Evolutionary conservation across 2,113 vertebrate species (phyloP).

Genomic region (Seriola dumerili): DNA sequence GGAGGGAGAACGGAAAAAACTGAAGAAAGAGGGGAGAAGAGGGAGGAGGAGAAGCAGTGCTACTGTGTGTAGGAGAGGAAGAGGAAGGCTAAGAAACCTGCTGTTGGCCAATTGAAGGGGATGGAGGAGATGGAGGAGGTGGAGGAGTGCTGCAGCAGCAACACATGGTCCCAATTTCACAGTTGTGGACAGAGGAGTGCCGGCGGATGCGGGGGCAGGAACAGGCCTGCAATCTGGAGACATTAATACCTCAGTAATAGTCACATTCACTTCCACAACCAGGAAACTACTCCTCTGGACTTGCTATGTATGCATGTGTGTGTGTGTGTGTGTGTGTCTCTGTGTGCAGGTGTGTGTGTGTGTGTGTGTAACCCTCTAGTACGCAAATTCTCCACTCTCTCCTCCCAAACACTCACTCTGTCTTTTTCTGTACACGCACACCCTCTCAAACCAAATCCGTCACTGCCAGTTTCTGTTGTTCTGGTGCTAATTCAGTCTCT

Average conservation of each 20-base stretch:
- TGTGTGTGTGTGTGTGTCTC: neutral
- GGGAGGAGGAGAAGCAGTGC: neutral
- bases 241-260: constrained; percentile 77
- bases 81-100: constrained; percentile 1
- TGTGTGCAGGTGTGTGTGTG: neutral
- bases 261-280: constrained; percentile 71
- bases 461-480: constrained; percentile 1
- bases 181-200: constrained; percentile 75
- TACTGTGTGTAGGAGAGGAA: neutral
- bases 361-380: neutral
- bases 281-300: constrained; percentile 59
- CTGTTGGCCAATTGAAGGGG: constrained; percentile 16
- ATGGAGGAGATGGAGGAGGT: constrained; percentile 25
- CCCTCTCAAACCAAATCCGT: neutral
- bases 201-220: constrained; percentile 74
- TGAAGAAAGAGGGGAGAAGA: neutral
- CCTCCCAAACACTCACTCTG: constrained; percentile 5
- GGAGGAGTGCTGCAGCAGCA: constrained; percentile 36
- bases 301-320: neutral
- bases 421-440: constrained; percentile 12
- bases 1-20: neutral
- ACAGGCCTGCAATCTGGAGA: constrained; percentile 77
- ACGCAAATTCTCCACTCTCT: constrained; percentile 9
- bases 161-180: constrained; percentile 87
- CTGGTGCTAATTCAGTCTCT: constrained; percentile 3